Evolutionary conservation across 2,113 vertebrate genomes (phyloP).

Genomic region (Coreoperca whiteheadi): DNA sequence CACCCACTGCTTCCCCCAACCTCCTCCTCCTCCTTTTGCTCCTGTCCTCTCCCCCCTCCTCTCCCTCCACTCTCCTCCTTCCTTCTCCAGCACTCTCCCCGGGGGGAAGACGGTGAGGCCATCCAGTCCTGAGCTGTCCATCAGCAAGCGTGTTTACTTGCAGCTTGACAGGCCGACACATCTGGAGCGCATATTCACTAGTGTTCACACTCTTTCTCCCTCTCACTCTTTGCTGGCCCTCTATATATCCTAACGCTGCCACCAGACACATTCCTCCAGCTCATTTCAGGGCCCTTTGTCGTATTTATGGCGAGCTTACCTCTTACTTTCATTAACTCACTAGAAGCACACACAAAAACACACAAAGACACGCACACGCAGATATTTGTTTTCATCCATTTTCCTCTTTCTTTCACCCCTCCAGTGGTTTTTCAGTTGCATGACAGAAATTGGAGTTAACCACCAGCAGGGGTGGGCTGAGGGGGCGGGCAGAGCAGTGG

Average conservation of each 20-base stretch:
- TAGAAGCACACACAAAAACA: constrained; percentile 41
- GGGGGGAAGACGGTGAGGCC: constrained; percentile 90
- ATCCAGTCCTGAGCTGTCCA: constrained; percentile 98
- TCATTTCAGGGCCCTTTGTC: constrained; percentile 91
- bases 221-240: constrained; percentile 58
- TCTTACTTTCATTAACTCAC: constrained; percentile 57
- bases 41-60: constrained; percentile 56
- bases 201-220: constrained; percentile 76
- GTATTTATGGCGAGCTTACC: constrained; percentile 92
- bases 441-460: constrained; percentile 97
- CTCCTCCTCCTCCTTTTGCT: constrained; percentile 69
- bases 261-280: constrained; percentile 96
- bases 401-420: constrained; percentile 88
- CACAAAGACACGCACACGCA: constrained; percentile 41
- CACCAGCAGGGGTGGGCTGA: constrained; percentile 80
- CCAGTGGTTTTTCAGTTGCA: constrained; percentile 99
- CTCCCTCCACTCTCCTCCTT: constrained; percentile 78
- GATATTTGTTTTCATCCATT: constrained; percentile 71
- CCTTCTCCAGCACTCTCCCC: constrained; percentile 80
- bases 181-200: constrained; percentile 99
- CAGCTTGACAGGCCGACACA: constrained; percentile 98
- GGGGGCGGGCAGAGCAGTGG: constrained; percentile 44
- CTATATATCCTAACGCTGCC: constrained; percentile 85
- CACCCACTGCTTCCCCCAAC: constrained; percentile 73
- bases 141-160: constrained; percentile 98